Evolutionary conservation across 1,140 invertebrate species (phyloP), one percentile per base, ranked within the genome.

Genomic region (Anastatus disparis): DNA sequence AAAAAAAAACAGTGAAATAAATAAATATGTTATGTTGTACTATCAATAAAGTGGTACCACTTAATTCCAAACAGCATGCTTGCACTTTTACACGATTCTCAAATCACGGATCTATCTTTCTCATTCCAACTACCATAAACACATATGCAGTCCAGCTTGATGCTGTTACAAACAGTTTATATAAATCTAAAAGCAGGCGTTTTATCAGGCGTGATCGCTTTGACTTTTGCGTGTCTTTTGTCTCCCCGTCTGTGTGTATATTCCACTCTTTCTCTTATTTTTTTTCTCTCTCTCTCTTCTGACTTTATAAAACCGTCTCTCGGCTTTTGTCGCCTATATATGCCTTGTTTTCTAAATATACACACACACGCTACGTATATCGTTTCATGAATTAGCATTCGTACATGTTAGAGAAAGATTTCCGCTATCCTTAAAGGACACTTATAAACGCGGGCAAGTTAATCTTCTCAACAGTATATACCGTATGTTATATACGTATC

Each of bases 181-280:
- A 70, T 63, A 70, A 70, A 70, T 70, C 50, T 70, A 55, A n/a
- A n/a, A 10, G 59, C 24, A 42, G 48, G 50, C 13, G n/a, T n/a
- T 70, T 64, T 70, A 70, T 70, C 68, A 22, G 20, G 27, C 68
- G 50, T 52, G 52, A 64, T 63, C 61, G 42, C 59, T 58, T 58
- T 53, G 56, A 26, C 48, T 55, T n/a, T 26, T 46, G 58, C 58
- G 52, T 63, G 59, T 63, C 68, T 70, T 70, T 70, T 70, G 68
- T 70, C 68, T 70, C 68, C 64, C 15, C 17, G 27, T 26, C 27
- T 22, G 22, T 20, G 40, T 44, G 44, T 50, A n/a, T 52, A 31
- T 53, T 52, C 29, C 56, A 46, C 48, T 56, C 38, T 22, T n/a
- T n/a, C n/a, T n/a, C n/a, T n/a, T n/a, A n/a, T n/a, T n/a, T n/a